phyloP scores from a whole-genome alignment of 2,797 vertebrate species.

The Sebastolobus alascanus region DNA sequence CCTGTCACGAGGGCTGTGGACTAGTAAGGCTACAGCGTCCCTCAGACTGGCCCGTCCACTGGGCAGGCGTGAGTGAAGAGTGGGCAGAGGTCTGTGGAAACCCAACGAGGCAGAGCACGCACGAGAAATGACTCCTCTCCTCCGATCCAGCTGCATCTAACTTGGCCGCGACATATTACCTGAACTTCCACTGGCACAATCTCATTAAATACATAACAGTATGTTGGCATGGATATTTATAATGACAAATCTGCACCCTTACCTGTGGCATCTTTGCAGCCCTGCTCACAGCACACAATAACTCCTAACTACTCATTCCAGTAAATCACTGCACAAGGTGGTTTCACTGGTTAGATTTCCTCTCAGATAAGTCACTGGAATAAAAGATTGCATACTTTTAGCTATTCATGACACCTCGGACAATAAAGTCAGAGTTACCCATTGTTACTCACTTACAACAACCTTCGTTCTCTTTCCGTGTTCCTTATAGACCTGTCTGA shows the following conservation, averaged over 20 bases:
- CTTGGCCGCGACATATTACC: slow-evolving; percentile 22
- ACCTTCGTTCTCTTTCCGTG: slow-evolving; percentile 12
- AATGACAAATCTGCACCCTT: slow-evolving; percentile 10
- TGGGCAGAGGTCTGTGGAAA: slow-evolving; percentile 64
- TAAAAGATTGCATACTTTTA: neutral
- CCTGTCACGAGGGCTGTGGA: slow-evolving; percentile 37
- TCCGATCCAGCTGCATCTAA: neutral
- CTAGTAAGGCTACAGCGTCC: slow-evolving; percentile 19
- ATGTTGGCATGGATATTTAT: slow-evolving; percentile 36
- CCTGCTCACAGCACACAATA: neutral
- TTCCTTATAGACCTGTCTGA: neutral
- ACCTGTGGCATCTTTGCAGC: slow-evolving; percentile 53
- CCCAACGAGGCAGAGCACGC: slow-evolving; percentile 41
- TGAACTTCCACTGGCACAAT: slow-evolving; percentile 53
- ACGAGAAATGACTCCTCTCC: neutral
- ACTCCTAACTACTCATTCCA: neutral
- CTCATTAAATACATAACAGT: slow-evolving; percentile 26
- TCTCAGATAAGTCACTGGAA: neutral
- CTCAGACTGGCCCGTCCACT: slow-evolving; percentile 22
- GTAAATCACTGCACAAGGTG: neutral
- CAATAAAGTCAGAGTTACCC: neutral
- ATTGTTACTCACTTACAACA: slow-evolving; percentile 18
- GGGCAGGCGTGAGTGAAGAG: slow-evolving; percentile 29
- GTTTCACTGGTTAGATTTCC: slow-evolving; percentile 3
- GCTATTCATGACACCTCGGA: neutral